Conservation (phyloP, 2,113 vertebrate species). For the Upupa epops region DNA sequence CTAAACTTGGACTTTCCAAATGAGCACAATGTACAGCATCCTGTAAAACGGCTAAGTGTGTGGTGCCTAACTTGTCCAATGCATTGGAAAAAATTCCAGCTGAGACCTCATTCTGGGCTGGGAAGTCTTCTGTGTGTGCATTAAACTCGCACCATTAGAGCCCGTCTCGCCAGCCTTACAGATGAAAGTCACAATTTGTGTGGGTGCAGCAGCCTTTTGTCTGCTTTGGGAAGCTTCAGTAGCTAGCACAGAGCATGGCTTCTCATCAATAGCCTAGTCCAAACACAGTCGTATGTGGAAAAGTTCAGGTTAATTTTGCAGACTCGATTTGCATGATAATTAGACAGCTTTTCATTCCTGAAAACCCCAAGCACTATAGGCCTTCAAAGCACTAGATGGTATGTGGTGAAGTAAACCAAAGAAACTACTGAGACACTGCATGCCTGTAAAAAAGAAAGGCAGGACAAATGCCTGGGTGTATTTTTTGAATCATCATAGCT, state of each 20-base stretch:
- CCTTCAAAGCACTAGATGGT: not conserved
- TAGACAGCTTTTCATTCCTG: not conserved
- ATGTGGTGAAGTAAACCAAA: not conserved
- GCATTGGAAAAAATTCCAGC: not conserved
- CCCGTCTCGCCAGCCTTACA: fast-evolving
- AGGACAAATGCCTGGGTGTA: not conserved
- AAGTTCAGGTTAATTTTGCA: not conserved
- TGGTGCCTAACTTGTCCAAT: not conserved
- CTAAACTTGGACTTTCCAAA: not conserved
- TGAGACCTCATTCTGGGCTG: not conserved
- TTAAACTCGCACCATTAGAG: not conserved
- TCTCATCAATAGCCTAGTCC: not conserved
- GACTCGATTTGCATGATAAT: not conserved
- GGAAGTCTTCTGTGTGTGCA: not conserved
- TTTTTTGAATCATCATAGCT: not conserved
- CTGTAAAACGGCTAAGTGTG: not conserved
- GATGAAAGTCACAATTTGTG: too few relatives aligned
- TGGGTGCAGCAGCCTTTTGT: not conserved
- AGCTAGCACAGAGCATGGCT: not conserved
- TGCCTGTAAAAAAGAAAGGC: not conserved
- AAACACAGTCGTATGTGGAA: not conserved
- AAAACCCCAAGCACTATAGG: not conserved
- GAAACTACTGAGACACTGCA: not conserved
- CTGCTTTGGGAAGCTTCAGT: not conserved
- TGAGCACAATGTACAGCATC: not conserved